Evolutionary conservation across 2,113 vertebrate species (phyloP).

Genomic region (Vidua chalybeata): DNA sequence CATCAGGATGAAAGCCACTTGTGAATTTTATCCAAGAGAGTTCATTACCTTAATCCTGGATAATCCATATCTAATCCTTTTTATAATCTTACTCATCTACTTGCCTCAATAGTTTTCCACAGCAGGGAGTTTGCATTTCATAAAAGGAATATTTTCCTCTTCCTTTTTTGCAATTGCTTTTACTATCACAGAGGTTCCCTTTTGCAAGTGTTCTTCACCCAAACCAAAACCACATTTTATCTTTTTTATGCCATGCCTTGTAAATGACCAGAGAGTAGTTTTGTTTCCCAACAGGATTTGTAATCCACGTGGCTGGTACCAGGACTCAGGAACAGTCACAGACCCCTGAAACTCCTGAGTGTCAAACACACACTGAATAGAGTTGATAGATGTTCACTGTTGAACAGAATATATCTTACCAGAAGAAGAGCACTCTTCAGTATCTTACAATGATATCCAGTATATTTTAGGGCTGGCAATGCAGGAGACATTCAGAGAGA

Average conservation of each 20-base stretch:
- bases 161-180: not conserved
- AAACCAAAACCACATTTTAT: not conserved
- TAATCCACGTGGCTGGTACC: not conserved
- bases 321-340: not conserved
- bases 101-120: slow-evolving; percentile 49
- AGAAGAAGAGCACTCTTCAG: not conserved
- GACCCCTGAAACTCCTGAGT: rapidly evolving
- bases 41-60: slow-evolving; percentile 53
- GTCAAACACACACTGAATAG: not conserved
- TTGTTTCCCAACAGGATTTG: not conserved
- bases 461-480: not conserved
- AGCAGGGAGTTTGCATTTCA: slow-evolving; percentile 25
- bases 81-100: slow-evolving; percentile 55
- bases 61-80: slow-evolving; percentile 61
- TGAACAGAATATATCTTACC: not conserved
- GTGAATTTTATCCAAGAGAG: slow-evolving; percentile 43
- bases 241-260: not conserved
- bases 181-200: not conserved
- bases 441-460: not conserved
- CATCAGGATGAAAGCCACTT: slow-evolving; percentile 14
- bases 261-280: not conserved
- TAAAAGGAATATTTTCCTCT: slow-evolving; percentile 27
- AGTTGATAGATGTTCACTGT: not conserved
- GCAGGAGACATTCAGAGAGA: not conserved
- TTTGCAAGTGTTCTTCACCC: not conserved